Conservation (phyloP, 2,797 vertebrate species). For the Amazona ochrocephala region DNA sequence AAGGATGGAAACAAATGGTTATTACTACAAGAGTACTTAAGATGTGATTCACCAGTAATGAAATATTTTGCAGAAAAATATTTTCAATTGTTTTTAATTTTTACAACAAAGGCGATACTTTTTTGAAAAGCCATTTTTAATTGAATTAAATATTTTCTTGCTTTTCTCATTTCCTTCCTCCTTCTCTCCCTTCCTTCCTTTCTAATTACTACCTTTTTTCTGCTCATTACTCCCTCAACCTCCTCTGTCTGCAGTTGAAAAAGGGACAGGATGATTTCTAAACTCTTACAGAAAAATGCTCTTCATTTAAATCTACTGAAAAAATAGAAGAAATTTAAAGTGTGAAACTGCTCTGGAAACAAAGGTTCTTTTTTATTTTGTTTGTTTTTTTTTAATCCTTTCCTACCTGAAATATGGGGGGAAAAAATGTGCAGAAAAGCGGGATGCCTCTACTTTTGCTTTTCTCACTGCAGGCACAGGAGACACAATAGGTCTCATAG, state of each 20-base stretch:
- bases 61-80: neutral
- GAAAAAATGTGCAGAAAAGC: accelerated
- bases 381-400: neutral
- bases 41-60: neutral
- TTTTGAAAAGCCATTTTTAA: neutral
- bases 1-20: neutral
- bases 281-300: conserved; percentile 8
- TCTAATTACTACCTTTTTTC: neutral
- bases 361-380: neutral
- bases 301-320: neutral
- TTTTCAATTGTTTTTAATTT: neutral
- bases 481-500: neutral
- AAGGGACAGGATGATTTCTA: neutral
- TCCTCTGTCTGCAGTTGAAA: neutral
- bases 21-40: neutral
- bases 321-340: neutral
- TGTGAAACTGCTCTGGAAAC: neutral
- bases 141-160: neutral
- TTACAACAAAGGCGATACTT: neutral
- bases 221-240: neutral
- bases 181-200: neutral
- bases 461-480: neutral
- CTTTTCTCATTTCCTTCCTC: neutral
- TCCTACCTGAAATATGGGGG: neutral
- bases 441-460: neutral